Conservation (phyloP, 2,888 invertebrate genomes). For the Monopis laevigella region DNA sequence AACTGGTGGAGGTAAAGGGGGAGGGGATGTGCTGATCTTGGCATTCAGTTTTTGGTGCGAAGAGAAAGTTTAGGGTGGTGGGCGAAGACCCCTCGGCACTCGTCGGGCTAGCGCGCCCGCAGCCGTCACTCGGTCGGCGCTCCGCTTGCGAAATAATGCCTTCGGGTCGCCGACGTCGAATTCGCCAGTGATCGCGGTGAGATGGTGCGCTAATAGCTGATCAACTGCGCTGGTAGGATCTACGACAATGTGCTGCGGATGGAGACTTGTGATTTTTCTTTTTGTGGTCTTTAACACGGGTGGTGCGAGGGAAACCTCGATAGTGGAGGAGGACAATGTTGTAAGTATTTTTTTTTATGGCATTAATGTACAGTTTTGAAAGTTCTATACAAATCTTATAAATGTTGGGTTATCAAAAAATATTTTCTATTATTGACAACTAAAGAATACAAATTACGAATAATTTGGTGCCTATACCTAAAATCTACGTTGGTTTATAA, state of each 20-base stretch:
- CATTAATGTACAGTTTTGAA: no score
- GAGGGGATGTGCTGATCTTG: conserved; percentile 37
- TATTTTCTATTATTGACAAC: no score
- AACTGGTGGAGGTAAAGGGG: conserved; percentile 14
- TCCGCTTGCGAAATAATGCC: conserved; percentile 57
- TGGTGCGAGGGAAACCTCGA: conserved; percentile 32
- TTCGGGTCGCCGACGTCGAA: conserved; percentile 45
- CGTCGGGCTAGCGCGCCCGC: conserved; percentile 53
- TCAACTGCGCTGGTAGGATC: conserved; percentile 23
- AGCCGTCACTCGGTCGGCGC: conserved; percentile 56
- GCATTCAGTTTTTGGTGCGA: conserved; percentile 25
- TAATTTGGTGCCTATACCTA: no score
- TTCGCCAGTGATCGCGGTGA: conserved; percentile 45
- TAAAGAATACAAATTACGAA: no score
- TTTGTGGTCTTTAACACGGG: conserved; percentile 40
- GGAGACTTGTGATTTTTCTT: conserved; percentile 51
- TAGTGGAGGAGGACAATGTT: background rate
- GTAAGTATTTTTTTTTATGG: no score
- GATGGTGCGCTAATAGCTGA: conserved; percentile 58
- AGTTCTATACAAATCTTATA: no score
- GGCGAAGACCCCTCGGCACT: conserved; percentile 45
- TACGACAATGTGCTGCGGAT: conserved; percentile 60
- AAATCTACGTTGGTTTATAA: no score
- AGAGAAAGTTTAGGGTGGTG: conserved; percentile 60
- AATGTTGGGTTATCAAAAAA: no score